Evolutionary conservation across 35 echinoderm and acorn worm genomes (phyloP), one percentile per base, ranked within the genome.

Genomic region (Hemicentrotus pulcherrimus): DNA sequence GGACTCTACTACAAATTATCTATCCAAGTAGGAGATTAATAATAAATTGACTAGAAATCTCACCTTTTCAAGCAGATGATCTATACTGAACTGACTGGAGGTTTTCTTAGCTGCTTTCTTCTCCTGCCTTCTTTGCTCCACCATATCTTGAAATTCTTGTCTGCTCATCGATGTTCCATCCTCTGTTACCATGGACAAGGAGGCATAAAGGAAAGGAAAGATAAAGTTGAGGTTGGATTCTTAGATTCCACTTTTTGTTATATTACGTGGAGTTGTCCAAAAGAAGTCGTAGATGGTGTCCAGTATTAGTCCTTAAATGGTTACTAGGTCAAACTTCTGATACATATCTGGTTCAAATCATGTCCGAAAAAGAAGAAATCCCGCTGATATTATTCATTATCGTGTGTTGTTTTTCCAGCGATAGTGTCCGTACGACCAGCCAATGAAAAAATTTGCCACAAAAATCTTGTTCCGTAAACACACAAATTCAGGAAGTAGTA

Each of bases 51-150:
- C 9, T 71, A 47, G 30, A 59, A 28, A 19, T 15, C 32, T 88
- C 15, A 95, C 94, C 58, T 95, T 95, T 41, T 95, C 94, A 19
- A 95, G 33, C 11, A 95, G 35, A 48, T 95, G 94, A n/a, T 95
- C 94, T 46, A 95, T 95, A 32, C 32, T 95, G 86, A 58, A 95
- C 31, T 85, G 32, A 16, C 46, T 50, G 16, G 32, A 24, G 13
- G 94, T 95, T 88, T 95, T 95, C 86, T 86, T 95, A 12, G 24
- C 46, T n/a, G 94, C 94, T 95, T 95, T 95, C 86, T 50, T 95
- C 31, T 46, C 9, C 46, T 95, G 94, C 14, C 65, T 46, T 47
- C 70, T 86, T 11, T 88, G 65, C 31, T 95, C 94, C 94, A 93
- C 46, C 46, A 93, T 14, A 93, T 93, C 91, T n/a, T 93, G 91